Evolutionary conservation across 2,888 invertebrate species (phyloP), one percentile per base, ranked within the genome.

Genomic region (Priocnemis perturbator): DNA sequence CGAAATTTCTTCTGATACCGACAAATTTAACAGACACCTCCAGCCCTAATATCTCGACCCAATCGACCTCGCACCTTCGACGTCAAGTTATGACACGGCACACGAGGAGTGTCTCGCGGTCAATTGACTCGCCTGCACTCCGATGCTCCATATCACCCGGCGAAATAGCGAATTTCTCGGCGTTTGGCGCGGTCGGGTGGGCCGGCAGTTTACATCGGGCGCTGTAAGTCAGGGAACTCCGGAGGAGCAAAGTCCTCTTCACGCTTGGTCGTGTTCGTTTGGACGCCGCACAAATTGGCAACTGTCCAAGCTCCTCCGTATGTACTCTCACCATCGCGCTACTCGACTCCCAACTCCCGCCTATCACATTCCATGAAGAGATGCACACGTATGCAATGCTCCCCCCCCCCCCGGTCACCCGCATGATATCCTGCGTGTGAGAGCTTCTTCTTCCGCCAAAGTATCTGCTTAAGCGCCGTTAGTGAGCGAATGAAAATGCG

Each of bases 251-350:
- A 78, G 79, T 76, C 73, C 81, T 78, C 67, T 67, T 62, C 65
- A 50, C 53, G 37, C 37, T 37, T 61, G 30, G 60, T 65, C 71
- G 37, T 37, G 37, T 11, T 37, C 37, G 73, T 74, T 81, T 73
- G 75, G 76, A 82, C 75, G 75, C 81, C 68, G 76, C 75, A 73
- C 76, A 75, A 78, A 82, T 82, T 82, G 82, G 82, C 82, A 61
- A 64, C 55, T 69, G 66, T 78, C 82, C 82, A 82, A 81, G 74
- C 76, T 78, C 11, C 37, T 74, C 76, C 64, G 70, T 11, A 37
- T 72, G 72, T 76, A 69, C 64, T 77, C 68, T 62, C 73, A 57
- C 65, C 57, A 53, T 26, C 23, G 30, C 23, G n/a, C 4, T 3
- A 9, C 65, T 64, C 30, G 57, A 59, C 64, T 52, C 37, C 57